Conservation (phyloP, 2,888 invertebrate species). For the Ormyrus labotus region DNA sequence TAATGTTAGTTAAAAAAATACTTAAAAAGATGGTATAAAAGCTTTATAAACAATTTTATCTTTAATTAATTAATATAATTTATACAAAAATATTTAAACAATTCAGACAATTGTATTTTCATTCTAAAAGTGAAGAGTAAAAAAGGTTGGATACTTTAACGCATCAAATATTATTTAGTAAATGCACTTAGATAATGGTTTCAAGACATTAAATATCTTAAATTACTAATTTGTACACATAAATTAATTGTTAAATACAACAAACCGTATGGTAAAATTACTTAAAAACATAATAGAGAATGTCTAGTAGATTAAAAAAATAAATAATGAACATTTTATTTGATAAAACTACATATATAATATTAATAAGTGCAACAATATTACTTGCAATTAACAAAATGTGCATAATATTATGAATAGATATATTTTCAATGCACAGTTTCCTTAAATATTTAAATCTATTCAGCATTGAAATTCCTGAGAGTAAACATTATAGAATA, state of each 20-base stretch:
- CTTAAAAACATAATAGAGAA: not conserved
- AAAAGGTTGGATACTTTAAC: not conserved
- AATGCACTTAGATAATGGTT: not conserved
- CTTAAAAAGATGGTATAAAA: too few species aligned
- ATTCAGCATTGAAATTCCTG: constrained; percentile 46
- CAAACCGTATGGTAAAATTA: constrained; percentile 50
- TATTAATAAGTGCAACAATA: not conserved
- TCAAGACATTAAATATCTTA: not conserved
- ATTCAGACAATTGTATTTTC: not conserved
- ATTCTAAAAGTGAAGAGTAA: not conserved
- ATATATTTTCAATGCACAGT: constrained; percentile 38
- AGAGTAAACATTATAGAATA: constrained; percentile 47
- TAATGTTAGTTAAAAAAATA: not conserved
- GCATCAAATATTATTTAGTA: not conserved
- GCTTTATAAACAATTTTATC: not conserved
- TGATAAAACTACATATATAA: not conserved
- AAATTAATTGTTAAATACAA: constrained; percentile 29
- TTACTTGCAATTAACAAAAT: constrained; percentile 6
- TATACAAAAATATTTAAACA: not conserved
- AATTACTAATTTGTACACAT: not conserved
- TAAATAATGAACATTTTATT: not conserved
- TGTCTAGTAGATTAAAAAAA: constrained; percentile 1
- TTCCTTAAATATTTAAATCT: constrained; percentile 43
- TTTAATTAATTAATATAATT: not conserved
- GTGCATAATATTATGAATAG: constrained; percentile 11